phyloP scores from a whole-genome alignment of 2,113 vertebrate genomes.

The Stigmatopora nigra region DNA sequence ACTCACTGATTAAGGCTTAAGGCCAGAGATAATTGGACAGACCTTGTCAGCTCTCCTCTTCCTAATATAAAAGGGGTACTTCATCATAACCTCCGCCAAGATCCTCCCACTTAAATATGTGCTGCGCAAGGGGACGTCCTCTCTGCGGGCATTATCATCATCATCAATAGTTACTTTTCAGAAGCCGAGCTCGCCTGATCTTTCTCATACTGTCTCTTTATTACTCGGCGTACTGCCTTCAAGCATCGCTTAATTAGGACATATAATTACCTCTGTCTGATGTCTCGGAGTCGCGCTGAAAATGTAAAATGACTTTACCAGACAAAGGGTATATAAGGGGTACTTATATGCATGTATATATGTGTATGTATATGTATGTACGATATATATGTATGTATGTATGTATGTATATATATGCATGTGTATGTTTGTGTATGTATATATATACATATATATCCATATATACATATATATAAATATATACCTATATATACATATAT shows the following conservation, averaged over 20 bases:
- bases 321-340: slow-evolving; percentile 25
- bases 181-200: slow-evolving; percentile 14
- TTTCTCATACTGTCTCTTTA: slow-evolving; percentile 6
- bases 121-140: background rate
- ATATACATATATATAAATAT: too few species aligned
- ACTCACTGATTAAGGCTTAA: slow-evolving; percentile 24
- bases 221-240: slow-evolving; percentile 20
- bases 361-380: too few species aligned
- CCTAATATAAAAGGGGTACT: slow-evolving; percentile 42
- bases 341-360: background rate
- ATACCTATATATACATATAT: too few species aligned
- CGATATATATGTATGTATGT: too few species aligned
- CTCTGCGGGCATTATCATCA: slow-evolving; percentile 10
- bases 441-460: too few species aligned
- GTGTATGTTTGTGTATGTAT: too few species aligned
- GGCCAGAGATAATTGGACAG: slow-evolving; percentile 49
- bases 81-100: slow-evolving; percentile 39
- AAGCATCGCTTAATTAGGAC: slow-evolving; percentile 39
- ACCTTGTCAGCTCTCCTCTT: slow-evolving; percentile 39
- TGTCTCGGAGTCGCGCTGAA: slow-evolving; percentile 30
- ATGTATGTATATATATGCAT: too few species aligned
- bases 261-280: slow-evolving; percentile 30
- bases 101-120: slow-evolving; percentile 33
- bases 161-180: slow-evolving; percentile 24
- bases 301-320: slow-evolving; percentile 42